Evolutionary conservation across 2,888 invertebrate genomes (phyloP), one percentile per base, ranked within the genome.

Genomic region (Lepetodrilus schrolli): DNA sequence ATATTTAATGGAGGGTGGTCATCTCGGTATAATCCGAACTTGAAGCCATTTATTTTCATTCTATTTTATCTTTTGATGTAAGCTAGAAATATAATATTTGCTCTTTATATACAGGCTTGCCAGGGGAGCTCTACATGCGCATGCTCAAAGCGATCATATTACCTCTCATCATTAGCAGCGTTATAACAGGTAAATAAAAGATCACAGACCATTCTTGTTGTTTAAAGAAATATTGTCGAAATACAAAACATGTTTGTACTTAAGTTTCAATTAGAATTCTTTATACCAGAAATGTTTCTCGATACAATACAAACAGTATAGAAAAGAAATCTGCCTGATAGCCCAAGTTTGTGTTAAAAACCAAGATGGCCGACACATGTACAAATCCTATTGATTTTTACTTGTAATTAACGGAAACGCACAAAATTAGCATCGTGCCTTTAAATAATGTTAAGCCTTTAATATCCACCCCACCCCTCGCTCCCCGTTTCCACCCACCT

Each of bases 111-210:
- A 10, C 74, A 84, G 84, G 82, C 51, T 76, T 84, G 48, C 79
- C 80, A 1, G 84, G 84, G 5, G 83, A 84, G 58, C 51, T 84
- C 37, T 84, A 84, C 71, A 80, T 84, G 66, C 75, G 84, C 7
- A 74, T 82, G 73, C 58, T 84, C n/a, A 82, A 82, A 68, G 80
- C 82, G 74, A 83, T 77, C 74, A 84, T 84, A 23, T 74, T 84
- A 0, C 84, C 84, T 0, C 77, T 84, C 1, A 80, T 84, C 2
- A 73, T 83, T 4, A 77, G 79, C 50, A 82, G 82, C 50, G 80
- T 84, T 26, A 80, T 84, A 8, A 70, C 82, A 66, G 83, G 84
- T 84, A 76, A n/a, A n/a, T n/a, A n/a, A n/a, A n/a, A n/a, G n/a
- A n/a, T n/a, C n/a, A n/a, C n/a, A n/a, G n/a, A n/a, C n/a, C n/a